Evolutionary conservation across 2,888 invertebrate genomes (phyloP).

Genomic region (Sphecodes monilicornis): DNA sequence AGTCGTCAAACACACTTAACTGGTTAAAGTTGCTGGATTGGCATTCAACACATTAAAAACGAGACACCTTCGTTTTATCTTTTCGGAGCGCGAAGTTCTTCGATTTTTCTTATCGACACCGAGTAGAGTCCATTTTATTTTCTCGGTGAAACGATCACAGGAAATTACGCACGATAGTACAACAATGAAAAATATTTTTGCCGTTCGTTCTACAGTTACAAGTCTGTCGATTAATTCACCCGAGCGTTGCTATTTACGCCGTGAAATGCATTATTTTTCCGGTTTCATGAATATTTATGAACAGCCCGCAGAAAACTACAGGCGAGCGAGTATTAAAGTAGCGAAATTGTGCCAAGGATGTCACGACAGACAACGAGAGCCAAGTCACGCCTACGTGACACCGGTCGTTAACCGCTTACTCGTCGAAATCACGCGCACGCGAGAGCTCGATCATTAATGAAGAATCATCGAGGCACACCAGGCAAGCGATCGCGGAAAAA

Average conservation of each 20-base stretch:
- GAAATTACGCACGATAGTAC: neutral
- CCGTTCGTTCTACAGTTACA: neutral
- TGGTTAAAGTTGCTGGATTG: too few species aligned
- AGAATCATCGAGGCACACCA: neutral
- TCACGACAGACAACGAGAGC: neutral
- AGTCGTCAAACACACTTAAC: too few species aligned
- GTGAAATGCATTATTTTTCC: neutral
- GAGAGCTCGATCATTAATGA: neutral
- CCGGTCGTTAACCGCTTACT: neutral
- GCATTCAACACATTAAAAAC: neutral
- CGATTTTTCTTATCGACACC: neutral
- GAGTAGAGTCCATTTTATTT: too few species aligned
- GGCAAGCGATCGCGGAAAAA: neutral
- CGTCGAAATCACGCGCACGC: neutral
- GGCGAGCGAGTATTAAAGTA: neutral
- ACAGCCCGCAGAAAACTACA: neutral
- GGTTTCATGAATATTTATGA: neutral
- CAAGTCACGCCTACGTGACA: conserved; percentile 12
- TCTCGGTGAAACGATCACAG: neutral
- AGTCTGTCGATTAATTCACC: neutral
- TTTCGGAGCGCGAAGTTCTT: neutral
- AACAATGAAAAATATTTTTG: neutral
- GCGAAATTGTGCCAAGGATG: conserved; percentile 10
- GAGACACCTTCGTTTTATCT: neutral
- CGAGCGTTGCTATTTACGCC: neutral